These are phyloP conservation scores for Netelia melanura DNA, from an alignment of 2,888 invertebrate genomes.

Conservation along the genomic window DNA sequence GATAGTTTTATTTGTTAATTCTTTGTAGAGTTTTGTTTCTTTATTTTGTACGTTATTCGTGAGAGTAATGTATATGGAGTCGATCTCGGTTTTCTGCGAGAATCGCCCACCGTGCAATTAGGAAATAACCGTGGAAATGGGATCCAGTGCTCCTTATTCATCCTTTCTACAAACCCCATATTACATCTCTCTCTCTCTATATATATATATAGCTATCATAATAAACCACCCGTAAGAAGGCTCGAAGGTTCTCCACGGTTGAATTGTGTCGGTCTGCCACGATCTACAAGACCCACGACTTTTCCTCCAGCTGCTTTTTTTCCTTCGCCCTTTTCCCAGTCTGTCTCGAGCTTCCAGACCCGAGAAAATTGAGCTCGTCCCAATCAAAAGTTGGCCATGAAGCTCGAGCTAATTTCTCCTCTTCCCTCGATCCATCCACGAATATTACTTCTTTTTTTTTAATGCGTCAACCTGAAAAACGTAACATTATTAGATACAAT, in stretches of 20 bases:
- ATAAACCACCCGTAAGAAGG: constrained; percentile 28
- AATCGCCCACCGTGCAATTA: constrained; percentile 54
- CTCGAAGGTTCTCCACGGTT: background rate
- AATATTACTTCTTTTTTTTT: constrained; percentile 11
- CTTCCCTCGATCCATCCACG: background rate
- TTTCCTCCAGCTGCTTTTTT: constrained; percentile 36
- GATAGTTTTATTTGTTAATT: background rate
- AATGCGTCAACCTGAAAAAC: background rate
- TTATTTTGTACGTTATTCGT: background rate
- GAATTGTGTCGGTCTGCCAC: constrained; percentile 3
- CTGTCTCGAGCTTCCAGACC: background rate
- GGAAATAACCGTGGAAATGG: constrained; percentile 63
- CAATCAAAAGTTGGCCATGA: constrained; percentile 2
- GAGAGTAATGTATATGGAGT: constrained; percentile 13
- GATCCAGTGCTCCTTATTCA: constrained; percentile 24
- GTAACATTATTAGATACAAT: background rate
- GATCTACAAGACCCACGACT: constrained; percentile 10
- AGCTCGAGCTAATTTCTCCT: background rate
- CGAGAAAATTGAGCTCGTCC: background rate
- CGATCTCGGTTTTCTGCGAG: constrained; percentile 10
- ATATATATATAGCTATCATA: constrained; percentile 9
- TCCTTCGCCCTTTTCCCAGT: background rate
- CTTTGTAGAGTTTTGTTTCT: background rate
- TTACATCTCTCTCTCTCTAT: background rate
- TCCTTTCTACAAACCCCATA: constrained; percentile 9